A percentile compares a stretch with the other conserved stretches of the same genome.
phyloP scores from a whole-genome alignment of 2,888 invertebrate genomes.

The Eulithis prunata region DNA sequence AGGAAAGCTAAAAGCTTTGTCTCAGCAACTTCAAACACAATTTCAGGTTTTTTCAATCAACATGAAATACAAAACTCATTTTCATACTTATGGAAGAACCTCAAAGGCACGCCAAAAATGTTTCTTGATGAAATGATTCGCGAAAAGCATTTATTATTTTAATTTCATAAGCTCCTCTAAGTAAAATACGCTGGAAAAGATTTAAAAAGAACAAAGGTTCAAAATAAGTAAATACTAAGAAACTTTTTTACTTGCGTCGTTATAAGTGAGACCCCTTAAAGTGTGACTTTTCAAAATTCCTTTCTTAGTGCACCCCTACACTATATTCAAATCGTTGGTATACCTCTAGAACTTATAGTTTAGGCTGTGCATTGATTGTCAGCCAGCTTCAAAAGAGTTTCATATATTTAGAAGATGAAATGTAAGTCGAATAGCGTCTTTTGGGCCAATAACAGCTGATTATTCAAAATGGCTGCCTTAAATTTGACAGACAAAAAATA shows the following conservation, averaged over 20 bases:
- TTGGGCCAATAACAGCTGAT: too few species aligned
- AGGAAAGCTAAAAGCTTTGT: slow-evolving; percentile 27
- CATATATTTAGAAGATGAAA: too few species aligned
- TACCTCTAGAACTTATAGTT: too few species aligned
- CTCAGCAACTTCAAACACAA: slow-evolving; percentile 24
- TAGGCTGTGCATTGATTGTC: too few species aligned
- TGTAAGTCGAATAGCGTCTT: not conserved
- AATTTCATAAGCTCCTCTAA: slow-evolving; percentile 33
- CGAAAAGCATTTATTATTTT: slow-evolving; percentile 39
- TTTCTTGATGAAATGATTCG: slow-evolving; percentile 36
- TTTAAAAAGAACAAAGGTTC: slow-evolving; percentile 14
- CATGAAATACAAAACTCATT: slow-evolving; percentile 39
- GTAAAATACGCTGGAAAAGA: slow-evolving; percentile 25
- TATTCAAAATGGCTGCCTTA: too few species aligned
- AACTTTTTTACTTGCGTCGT: not conserved
- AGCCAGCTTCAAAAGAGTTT: too few species aligned
- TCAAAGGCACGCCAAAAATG: slow-evolving; percentile 32
- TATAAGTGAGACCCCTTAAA: too few species aligned
- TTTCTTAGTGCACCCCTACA: too few species aligned
- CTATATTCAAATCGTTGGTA: too few species aligned
- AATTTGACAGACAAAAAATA: too few species aligned
- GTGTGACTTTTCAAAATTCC: too few species aligned
- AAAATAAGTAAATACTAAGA: slow-evolving; percentile 5
- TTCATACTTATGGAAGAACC: slow-evolving; percentile 31
- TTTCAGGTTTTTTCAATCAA: slow-evolving; percentile 39